Evolutionary conservation across 2,797 vertebrate species (phyloP).

Genomic region (Chloroceryle inda): DNA sequence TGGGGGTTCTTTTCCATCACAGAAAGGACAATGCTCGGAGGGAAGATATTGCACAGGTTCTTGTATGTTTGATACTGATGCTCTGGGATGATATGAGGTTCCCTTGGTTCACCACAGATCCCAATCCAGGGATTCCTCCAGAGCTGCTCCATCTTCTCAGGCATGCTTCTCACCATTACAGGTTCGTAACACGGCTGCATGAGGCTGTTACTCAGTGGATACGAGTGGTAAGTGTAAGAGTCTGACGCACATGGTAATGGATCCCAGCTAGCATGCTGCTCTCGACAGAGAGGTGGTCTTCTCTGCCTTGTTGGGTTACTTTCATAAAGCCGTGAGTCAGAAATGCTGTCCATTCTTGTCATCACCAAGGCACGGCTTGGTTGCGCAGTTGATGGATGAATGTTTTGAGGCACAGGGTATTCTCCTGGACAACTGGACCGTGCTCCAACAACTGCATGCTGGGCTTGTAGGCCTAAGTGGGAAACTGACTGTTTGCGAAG

Average conservation of each 20-base stretch:
- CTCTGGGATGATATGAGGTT: conserved; percentile 92
- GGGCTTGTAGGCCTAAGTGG: conserved; percentile 90
- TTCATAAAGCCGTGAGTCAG: conserved; percentile 96
- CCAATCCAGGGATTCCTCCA: conserved; percentile 95
- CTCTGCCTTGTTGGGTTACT: conserved; percentile 94
- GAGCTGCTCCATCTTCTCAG: conserved; percentile 99
- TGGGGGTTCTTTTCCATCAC: conserved; percentile 99
- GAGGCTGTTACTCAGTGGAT: conserved; percentile 91
- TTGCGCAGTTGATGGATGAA: conserved; percentile 89
- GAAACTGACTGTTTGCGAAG: conserved; percentile 89
- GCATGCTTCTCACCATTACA: conserved; percentile 98
- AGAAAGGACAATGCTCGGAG: conserved; percentile 92
- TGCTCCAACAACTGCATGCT: conserved; percentile 89
- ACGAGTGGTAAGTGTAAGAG: conserved; percentile 91
- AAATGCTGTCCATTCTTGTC: conserved; percentile 99
- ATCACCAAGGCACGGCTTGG: conserved; percentile 95
- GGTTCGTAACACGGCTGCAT: conserved; percentile 96
- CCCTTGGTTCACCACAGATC: conserved; percentile 86
- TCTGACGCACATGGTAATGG: conserved; percentile 91
- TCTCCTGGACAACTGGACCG: conserved; percentile 95
- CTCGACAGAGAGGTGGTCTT: conserved; percentile 94
- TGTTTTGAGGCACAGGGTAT: conserved; percentile 89
- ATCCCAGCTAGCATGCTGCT: conserved; percentile 99
- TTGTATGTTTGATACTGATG: conserved; percentile 98
- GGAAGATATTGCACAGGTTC: conserved; percentile 99